Percentiles rank a stretch among this genome's conserved stretches.
Evolutionary conservation across 2,888 invertebrate genomes (phyloP).

Genomic region (Axea sp.): DNA sequence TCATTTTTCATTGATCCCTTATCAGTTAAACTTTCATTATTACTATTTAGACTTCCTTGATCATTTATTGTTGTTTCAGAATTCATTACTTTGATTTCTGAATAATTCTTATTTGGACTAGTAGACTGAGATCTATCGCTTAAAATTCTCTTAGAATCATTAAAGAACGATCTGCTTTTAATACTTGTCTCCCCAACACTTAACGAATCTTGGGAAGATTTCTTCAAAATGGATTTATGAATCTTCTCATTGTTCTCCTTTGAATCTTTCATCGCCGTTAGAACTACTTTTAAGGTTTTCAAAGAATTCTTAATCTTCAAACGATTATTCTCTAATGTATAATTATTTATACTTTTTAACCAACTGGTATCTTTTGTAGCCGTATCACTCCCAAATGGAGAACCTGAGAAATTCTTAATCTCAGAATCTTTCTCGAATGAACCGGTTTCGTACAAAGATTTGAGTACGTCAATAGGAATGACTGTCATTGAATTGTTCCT

Average conservation of each 20-base stretch:
- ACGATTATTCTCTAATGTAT: background rate
- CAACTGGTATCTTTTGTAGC: background rate
- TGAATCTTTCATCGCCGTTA: conserved; percentile 12
- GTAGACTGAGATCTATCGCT: no score
- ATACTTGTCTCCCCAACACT: no score
- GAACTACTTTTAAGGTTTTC: conserved; percentile 16
- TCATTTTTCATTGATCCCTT: background rate
- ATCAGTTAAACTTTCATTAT: background rate
- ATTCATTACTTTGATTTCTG: no score
- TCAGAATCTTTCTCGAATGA: background rate
- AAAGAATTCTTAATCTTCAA: conserved; percentile 2
- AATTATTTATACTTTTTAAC: background rate
- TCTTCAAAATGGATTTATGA: background rate
- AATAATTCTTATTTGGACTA: no score
- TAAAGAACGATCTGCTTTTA: no score
- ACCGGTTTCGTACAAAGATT: background rate
- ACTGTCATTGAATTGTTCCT: conserved; percentile 5
- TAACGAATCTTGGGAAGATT: no score
- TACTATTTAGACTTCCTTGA: no score
- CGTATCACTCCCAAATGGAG: no score
- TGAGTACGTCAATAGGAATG: conserved; percentile 14
- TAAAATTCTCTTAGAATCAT: no score
- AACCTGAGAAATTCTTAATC: no score
- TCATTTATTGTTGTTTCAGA: no score
- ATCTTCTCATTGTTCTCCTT: conserved; percentile 12